Evolutionary conservation across 1,140 invertebrate genomes (phyloP).

Genomic region (Ceratina japonica): DNA sequence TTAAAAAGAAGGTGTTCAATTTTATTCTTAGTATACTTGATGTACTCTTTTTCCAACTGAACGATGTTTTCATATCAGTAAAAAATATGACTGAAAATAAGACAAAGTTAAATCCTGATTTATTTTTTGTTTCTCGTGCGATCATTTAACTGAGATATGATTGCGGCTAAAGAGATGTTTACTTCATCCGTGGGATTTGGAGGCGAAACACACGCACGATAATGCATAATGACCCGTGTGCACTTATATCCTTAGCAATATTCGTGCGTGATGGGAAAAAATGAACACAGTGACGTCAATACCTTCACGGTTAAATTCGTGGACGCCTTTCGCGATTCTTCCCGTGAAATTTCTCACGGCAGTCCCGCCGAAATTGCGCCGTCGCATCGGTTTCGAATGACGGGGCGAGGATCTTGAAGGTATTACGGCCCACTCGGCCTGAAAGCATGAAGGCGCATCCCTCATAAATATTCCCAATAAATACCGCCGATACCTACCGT

Average conservation of each 20-base stretch:
- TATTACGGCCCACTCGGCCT: slow-evolving; percentile 55
- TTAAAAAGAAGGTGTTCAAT: no score
- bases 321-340: slow-evolving; percentile 24
- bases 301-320: slow-evolving; percentile 11
- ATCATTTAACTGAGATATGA: no score
- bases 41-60: background rate
- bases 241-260: background rate
- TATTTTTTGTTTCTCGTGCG: background rate
- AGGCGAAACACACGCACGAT: background rate
- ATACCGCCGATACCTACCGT: slow-evolving; percentile 57
- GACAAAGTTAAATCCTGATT: background rate
- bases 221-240: background rate
- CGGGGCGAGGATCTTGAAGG: slow-evolving; percentile 38
- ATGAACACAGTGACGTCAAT: background rate
- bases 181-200: background rate
- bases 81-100: no score
- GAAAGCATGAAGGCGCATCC: slow-evolving; percentile 56
- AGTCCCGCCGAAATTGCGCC: slow-evolving; percentile 43
- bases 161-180: no score
- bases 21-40: background rate
- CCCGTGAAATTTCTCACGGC: slow-evolving; percentile 55
- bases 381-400: slow-evolving; percentile 38
- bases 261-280: background rate
- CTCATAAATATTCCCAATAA: slow-evolving; percentile 62
- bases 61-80: no score